phyloP scores from a whole-genome alignment of 2,797 vertebrate genomes.

The Lithobates pipiens region DNA sequence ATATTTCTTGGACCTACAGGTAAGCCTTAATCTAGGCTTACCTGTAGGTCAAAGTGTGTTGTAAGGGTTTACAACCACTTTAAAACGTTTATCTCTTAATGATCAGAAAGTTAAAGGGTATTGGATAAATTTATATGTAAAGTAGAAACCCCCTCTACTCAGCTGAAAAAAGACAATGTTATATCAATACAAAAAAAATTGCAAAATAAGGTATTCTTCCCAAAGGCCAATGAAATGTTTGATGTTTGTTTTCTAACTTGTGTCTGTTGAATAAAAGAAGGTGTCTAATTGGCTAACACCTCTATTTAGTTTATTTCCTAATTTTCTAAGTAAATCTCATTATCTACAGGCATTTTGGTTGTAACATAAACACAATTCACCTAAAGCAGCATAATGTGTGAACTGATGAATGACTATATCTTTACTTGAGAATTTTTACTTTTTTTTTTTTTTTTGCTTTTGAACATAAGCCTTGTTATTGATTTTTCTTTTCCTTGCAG shows the following conservation, averaged over 20 bases:
- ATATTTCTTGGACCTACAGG: too few species aligned
- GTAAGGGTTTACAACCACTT: too few species aligned
- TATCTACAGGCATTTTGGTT: not conserved
- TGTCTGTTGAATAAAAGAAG: too few species aligned
- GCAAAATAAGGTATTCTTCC: too few species aligned
- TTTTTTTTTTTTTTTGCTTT: not conserved
- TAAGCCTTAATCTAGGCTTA: too few species aligned
- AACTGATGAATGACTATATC: not conserved
- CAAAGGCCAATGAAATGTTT: too few species aligned
- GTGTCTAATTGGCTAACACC: not conserved
- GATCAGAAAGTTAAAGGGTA: too few species aligned
- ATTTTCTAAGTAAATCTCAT: not conserved
- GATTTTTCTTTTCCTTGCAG: constrained; percentile 5
- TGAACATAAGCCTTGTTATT: constrained; percentile 25
- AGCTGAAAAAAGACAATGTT: not conserved
- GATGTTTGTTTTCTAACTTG: not conserved
- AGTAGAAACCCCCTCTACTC: not conserved
- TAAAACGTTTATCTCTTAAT: too few species aligned
- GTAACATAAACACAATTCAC: not conserved
- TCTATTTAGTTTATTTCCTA: not conserved
- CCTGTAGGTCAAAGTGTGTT: too few species aligned
- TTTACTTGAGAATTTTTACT: constrained; percentile 1
- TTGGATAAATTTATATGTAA: too few species aligned
- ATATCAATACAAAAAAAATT: too few species aligned
- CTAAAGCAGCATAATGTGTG: not conserved